Evolutionary conservation across 2,113 vertebrate species (phyloP).

Genomic region (Choloepus hoffmanni): DNA sequence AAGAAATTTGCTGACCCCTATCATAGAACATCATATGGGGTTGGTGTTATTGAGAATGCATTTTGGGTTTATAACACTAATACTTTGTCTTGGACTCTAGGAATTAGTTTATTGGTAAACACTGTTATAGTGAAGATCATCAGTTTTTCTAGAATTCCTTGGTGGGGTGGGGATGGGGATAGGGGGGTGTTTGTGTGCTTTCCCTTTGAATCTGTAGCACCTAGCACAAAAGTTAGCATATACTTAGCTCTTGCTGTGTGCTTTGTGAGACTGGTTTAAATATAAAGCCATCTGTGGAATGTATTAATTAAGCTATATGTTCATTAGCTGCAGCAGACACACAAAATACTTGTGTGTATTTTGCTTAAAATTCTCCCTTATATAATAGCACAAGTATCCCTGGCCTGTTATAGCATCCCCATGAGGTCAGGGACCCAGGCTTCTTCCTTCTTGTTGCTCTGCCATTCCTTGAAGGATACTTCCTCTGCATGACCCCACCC

Average conservation of each 20-base stretch:
- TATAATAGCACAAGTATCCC: neutral
- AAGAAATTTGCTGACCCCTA: neutral
- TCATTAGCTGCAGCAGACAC: neutral
- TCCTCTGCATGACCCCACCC: neutral
- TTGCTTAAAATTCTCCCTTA: slow-evolving; percentile 4
- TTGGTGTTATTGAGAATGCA: neutral
- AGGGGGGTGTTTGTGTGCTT: neutral
- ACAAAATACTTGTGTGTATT: neutral
- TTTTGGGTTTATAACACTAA: neutral
- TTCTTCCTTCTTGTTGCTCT: neutral
- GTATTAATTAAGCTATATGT: neutral
- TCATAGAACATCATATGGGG: neutral
- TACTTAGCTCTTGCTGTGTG: neutral
- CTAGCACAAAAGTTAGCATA: neutral
- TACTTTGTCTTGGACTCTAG: neutral
- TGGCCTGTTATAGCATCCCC: neutral
- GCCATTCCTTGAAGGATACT: neutral
- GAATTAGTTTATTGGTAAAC: neutral
- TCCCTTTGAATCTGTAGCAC: neutral
- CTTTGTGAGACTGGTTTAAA: neutral
- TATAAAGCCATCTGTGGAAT: neutral
- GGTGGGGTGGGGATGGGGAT: neutral
- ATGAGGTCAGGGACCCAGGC: neutral
- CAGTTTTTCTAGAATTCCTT: neutral
- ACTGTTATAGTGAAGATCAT: neutral